Evolutionary conservation across 1,140 invertebrate genomes (phyloP), one percentile per base, ranked within the genome.

Genomic region (Arctopsyche grandis): DNA sequence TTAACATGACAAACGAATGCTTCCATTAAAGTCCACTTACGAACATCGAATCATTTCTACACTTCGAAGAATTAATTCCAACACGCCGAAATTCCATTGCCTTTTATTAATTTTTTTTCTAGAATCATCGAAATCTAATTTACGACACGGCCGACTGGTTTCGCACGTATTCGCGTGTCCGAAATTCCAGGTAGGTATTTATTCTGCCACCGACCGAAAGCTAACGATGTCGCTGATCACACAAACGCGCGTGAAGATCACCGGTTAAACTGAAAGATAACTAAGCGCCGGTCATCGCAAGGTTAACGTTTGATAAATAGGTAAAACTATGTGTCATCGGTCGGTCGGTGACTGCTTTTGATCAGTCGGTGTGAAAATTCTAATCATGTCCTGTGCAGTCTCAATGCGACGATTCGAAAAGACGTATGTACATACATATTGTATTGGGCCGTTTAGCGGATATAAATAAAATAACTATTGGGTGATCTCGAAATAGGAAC

Each of bases 21-120:
- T 29, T 66, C 63, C 24, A 29, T 66, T 66, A 66, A 66, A 66
- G 63, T 66, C 22, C 63, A 60, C 56, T 60, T 60, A 60, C n/a
- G 56, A 60, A 19, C 56, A 60, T 19, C 63, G 24, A 66, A 66
- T 66, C 63, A 66, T 66, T 26, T 66, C 24, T 66, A 22, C 21
- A 24, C 21, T 24, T 66, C 24, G 22, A 66, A 66, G 63, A 66
- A 60, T 60, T 60, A 60, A 19, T 21, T 19, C 16, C 48, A 52
- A 19, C 48, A 14, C 12, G n/a, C n/a, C n/a, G n/a, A 52, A 60
- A 60, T 21, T 16, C 21, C 58, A 3, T 60, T 60, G 58, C 9
- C n/a, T 60, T 60, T 60, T 60, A 21, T 22, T 22, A 60, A 21
- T 60, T 16, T 21, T 60, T 21, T 60, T 22, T 22, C 5, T 60